These are phyloP conservation scores for Macroramphosus scolopax DNA, from an alignment of 2,797 vertebrate genomes.

Conservation along the genomic window DNA sequence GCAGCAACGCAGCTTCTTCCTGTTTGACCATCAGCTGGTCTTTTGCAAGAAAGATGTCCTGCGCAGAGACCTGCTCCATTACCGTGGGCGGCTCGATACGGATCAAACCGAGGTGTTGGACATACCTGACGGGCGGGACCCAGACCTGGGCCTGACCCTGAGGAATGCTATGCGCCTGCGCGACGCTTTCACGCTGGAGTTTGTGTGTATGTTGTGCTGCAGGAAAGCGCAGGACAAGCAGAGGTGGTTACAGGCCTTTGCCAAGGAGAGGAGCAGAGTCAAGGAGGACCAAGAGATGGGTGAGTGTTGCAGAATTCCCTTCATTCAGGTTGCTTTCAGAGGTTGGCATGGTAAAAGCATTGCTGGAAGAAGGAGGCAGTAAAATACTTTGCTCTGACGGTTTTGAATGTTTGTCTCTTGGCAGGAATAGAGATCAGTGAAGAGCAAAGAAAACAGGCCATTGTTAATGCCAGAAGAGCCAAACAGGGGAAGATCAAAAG, in stretches of 20 bases:
- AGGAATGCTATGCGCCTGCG: conserved; percentile 88
- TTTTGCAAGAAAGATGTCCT: conserved; percentile 98
- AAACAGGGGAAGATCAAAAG: conserved; percentile 93
- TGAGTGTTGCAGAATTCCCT: conserved; percentile 89
- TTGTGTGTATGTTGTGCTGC: conserved; percentile 83
- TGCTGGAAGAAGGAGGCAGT: conserved; percentile 6
- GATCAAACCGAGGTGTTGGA: conserved; percentile 89
- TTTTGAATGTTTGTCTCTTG: conserved; percentile 30
- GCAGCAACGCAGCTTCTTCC: conserved; percentile 95
- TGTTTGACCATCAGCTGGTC: conserved; percentile 95
- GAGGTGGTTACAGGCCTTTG: conserved; percentile 90
- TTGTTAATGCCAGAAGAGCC: conserved; percentile 89
- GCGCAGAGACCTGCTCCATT: conserved; percentile 91
- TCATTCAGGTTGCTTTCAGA: too few relatives aligned
- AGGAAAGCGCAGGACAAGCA: conserved; percentile 94
- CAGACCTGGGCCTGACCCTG: conserved; percentile 84
- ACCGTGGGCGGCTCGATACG: conserved; percentile 91
- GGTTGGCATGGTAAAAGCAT: conserved; percentile 4
- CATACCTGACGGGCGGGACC: conserved; percentile 70
- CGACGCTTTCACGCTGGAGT: conserved; percentile 80
- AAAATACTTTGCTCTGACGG: conserved; percentile 43
- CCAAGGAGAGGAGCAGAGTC: conserved; percentile 89
- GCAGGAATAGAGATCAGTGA: conserved; percentile 95
- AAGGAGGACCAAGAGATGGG: conserved; percentile 90
- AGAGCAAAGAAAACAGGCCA: conserved; percentile 91